Conservation (phyloP, 2,797 vertebrate genomes). For the Ptychadena robeensis region DNA sequence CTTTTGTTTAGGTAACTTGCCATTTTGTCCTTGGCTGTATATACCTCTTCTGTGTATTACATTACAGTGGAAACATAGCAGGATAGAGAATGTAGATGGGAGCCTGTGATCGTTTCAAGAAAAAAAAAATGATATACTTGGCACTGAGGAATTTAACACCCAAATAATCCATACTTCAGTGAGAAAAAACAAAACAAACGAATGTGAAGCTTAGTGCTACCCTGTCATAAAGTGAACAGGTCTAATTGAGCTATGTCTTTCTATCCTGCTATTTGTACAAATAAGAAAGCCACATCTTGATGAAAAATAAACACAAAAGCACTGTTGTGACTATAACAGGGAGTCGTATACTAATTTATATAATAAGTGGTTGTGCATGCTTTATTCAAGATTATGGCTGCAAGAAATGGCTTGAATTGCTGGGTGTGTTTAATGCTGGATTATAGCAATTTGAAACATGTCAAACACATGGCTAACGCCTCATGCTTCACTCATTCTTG, state of each 20-base stretch:
- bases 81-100: constrained; percentile 40
- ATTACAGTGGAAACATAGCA: constrained; percentile 39
- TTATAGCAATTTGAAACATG: constrained; percentile 92
- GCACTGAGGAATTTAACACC: constrained; percentile 58
- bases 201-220: constrained; percentile 63
- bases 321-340: constrained; percentile 83
- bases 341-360: constrained; percentile 88
- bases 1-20: constrained; percentile 65
- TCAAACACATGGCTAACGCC: constrained; percentile 89
- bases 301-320: constrained; percentile 86
- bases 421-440: constrained; percentile 89
- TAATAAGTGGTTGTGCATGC: constrained; percentile 87
- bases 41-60: constrained; percentile 63
- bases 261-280: constrained; percentile 82
- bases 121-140: constrained; percentile 63
- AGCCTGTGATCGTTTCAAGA: constrained; percentile 55
- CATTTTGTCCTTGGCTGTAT: constrained; percentile 63
- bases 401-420: constrained; percentile 88
- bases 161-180: constrained; percentile 60
- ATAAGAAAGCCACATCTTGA: constrained; percentile 79
- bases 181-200: constrained; percentile 63
- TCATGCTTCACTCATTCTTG: constrained; percentile 88
- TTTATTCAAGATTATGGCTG: constrained; percentile 94
- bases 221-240: constrained; percentile 71
- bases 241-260: constrained; percentile 73